Base-by-base conservation (phyloP, 53 echinoderm and acorn worm species). In the Antedon mediterranea region DNA sequence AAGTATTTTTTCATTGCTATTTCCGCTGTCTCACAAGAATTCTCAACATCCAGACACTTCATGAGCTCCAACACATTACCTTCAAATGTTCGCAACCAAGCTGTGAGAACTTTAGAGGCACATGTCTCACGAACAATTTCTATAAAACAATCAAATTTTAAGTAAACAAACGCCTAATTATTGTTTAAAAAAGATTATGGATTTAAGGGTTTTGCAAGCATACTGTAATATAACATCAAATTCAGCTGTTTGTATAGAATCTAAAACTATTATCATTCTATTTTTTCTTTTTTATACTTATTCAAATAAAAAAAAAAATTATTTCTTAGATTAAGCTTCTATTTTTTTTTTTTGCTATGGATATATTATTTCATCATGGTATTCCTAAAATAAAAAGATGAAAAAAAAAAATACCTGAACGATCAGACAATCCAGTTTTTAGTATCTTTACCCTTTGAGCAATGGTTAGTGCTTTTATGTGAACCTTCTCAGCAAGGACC, bases 401-500 rank as follows among this genome's bases (percentile, higher is more conserved):
- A 34, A 30, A 31, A n/a, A n/a, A n/a, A n/a, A n/a, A n/a, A n/a
- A n/a, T 81, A 97, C 97, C 92, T 80, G 90, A 83, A 26, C 92
- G 85, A 72, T 97, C 97, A 34, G 87, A 81, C 0, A 97, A 86
- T 30, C 97, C 97, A 84, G 89, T 79, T 76, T 90, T 85, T 28
- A 97, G 78, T 8, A 97, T 77, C 31, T 81, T 88, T 15, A 92
- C 92, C 32, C 97, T 80, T 72, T 89, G 89, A 28, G 86, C 86
- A 41, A 97, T 92, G 33, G 89, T 90, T 82, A 97, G 81, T 15
- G 97, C 89, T 33, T 85, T 87, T 32, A 97, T 88, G 71, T 92
- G 92, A 32, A 97, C 91, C 79, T 97, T 97, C 81, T 92, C 97
- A 32, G 92, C 83, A n/a, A 95, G 81, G 33, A 95, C 85, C 89